Evolutionary conservation across 1,140 invertebrate species (phyloP).

Genomic region (Lithobius niger): DNA sequence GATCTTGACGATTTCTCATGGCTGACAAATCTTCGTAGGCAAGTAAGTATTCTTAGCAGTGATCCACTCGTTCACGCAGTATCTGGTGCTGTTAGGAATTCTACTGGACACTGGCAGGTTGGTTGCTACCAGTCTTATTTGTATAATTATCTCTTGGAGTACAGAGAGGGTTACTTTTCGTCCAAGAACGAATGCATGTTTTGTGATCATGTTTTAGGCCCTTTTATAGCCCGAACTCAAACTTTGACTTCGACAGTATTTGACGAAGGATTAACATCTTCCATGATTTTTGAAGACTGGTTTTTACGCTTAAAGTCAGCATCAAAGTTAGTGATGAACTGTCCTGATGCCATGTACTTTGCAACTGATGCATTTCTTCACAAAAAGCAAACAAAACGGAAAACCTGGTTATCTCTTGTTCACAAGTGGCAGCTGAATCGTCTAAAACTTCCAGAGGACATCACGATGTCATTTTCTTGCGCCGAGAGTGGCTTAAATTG

Average conservation of each 20-base stretch:
- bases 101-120: constrained; percentile 24
- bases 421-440: constrained; percentile 17
- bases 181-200: constrained; percentile 25
- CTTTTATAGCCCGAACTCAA: constrained; percentile 21
- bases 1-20: constrained; percentile 17
- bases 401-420: constrained; percentile 17
- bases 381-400: neutral
- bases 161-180: constrained; percentile 23
- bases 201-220: constrained; percentile 25
- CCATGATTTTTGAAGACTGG: constrained; percentile 9
- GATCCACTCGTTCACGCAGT: constrained; percentile 17
- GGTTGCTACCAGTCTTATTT: constrained; percentile 24
- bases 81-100: constrained; percentile 21
- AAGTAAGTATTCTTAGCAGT: constrained; percentile 21
- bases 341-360: neutral
- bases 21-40: constrained; percentile 20
- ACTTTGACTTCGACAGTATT: constrained; percentile 13
- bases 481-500: constrained; percentile 16
- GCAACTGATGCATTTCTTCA: constrained; percentile 6
- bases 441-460: constrained; percentile 9
- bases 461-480: constrained; percentile 14
- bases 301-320: constrained; percentile 18
- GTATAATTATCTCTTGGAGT: constrained; percentile 21
- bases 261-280: constrained; percentile 12
- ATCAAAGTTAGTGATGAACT: neutral